These are phyloP conservation scores for Microctenopoma steveboyesi DNA, from an alignment of 2,797 vertebrate genomes.

Conservation along the genomic window DNA sequence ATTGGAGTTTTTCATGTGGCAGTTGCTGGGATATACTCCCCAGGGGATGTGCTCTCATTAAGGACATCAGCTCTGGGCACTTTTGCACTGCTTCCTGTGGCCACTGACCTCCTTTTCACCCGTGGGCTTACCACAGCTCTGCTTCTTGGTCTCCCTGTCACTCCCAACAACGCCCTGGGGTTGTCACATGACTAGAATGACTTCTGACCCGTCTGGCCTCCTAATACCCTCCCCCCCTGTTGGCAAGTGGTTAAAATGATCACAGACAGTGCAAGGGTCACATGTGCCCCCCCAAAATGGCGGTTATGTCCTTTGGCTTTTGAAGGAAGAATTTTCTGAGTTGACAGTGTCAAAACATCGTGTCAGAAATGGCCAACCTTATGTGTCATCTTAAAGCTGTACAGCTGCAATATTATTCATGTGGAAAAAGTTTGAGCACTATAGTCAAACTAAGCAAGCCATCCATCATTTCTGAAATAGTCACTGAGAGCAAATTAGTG, in stretches of 20 bases:
- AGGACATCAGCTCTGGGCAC: constrained; percentile 69
- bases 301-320: constrained; percentile 67
- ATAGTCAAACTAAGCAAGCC: constrained; percentile 31
- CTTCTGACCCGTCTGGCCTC: constrained; percentile 85
- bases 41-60: constrained; percentile 92
- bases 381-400: constrained; percentile 74
- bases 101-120: constrained; percentile 95
- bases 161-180: constrained; percentile 77
- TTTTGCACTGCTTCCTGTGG: constrained; percentile 90
- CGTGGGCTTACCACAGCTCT: constrained; percentile 76
- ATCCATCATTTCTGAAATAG: constrained; percentile 46
- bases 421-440: constrained; percentile 54
- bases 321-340: constrained; percentile 65
- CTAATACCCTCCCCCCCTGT: constrained; percentile 74
- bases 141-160: constrained; percentile 73
- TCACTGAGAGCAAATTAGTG: constrained; percentile 60
- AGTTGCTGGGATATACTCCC: constrained; percentile 82
- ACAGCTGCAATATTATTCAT: constrained; percentile 57
- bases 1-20: constrained; percentile 81
- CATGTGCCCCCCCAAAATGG: constrained; percentile 72
- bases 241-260: constrained; percentile 64
- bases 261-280: constrained; percentile 60
- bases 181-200: constrained; percentile 86
- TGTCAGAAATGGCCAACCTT: constrained; percentile 67
- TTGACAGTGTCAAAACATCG: constrained; percentile 77